Base-by-base conservation (phyloP, 1,140 invertebrate species). In the Euura lappo region DNA sequence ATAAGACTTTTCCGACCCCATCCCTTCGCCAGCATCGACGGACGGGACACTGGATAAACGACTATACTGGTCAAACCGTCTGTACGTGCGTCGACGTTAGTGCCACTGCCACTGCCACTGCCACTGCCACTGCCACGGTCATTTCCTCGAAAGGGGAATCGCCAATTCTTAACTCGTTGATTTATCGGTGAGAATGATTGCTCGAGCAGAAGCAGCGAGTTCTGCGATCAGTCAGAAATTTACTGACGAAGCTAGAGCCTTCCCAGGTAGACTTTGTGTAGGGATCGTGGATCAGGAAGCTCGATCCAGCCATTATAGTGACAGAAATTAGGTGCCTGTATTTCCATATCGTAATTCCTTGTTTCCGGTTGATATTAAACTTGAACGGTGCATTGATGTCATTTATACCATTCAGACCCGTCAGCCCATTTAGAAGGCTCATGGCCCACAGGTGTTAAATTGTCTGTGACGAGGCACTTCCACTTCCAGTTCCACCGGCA, bases 1-100 rank as follows among this genome's bases (percentile, higher is more conserved):
- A 85, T 83, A 83, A 83, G 51, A 60, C 51, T 60, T 28, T 28
- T 28, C 28, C 28, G 28, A 28, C 6, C 51, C 13, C 51, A 60
- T 60, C 51, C 51, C 51, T n/a, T 60, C 51, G 51, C 42, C 47
- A 51, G 10, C 70, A 42, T 11, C 51, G 51, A n/a, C 43, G 46
- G n/a, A 44, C 67, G 44, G 68, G 72, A 45, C 13, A 44, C 69
- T 11, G 69, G 45, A 13, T 45, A 13, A 44, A 28, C 69, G 69
- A 70, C 69, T 46, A 28, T 28, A 45, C 69, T 47, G 45, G 69
- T 45, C 69, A 70, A 70, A 70, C 45, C 44, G 44, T 4, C 11
- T 68, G 13, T 64, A 64, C 13, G 13, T 13, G 4, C 51, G 51
- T 60, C 66, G 44, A 42, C 44, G 4, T 28, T 6, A 11, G 4